These are phyloP conservation scores for Corbicula japonica DNA, from an alignment of 2,888 invertebrate species.

Conservation along the genomic window DNA sequence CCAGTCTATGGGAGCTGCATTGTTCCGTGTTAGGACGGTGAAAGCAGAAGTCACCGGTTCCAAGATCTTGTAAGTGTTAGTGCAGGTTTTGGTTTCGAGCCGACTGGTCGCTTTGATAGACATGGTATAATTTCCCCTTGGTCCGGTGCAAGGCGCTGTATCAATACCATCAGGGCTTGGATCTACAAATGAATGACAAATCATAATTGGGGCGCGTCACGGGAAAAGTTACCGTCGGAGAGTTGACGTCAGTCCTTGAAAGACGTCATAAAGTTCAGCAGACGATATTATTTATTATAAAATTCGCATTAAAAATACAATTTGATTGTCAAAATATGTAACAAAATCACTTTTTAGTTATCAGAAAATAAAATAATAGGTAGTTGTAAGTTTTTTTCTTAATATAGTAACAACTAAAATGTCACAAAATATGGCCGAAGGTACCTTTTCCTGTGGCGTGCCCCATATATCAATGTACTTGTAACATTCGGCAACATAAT, in stretches of 20 bases:
- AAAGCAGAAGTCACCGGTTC: slow-evolving; percentile 70
- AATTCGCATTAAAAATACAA: background rate
- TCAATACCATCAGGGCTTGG: slow-evolving; percentile 76
- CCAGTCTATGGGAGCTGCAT: slow-evolving; percentile 54
- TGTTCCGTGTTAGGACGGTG: slow-evolving; percentile 47
- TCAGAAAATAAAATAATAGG: too few relatives aligned
- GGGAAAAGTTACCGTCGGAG: background rate
- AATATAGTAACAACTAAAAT: too few relatives aligned
- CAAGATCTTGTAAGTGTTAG: slow-evolving; percentile 71
- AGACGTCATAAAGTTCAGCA: slow-evolving; percentile 2
- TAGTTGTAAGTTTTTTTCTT: too few relatives aligned
- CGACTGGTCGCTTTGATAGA: slow-evolving; percentile 73
- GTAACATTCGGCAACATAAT: too few relatives aligned
- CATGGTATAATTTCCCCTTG: slow-evolving; percentile 66
- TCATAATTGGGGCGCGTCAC: background rate
- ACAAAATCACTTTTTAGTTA: too few relatives aligned
- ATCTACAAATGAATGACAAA: slow-evolving; percentile 64
- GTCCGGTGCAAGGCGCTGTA: slow-evolving; percentile 60
- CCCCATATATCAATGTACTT: too few relatives aligned
- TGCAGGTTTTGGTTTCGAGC: slow-evolving; percentile 71
- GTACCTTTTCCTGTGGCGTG: too few relatives aligned
- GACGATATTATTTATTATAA: background rate
- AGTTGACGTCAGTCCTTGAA: too few relatives aligned
- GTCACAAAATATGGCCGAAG: too few relatives aligned
- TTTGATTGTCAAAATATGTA: too few relatives aligned